Conservation (phyloP, 2,797 vertebrate genomes). For the Micromesistius poutassou region DNA sequence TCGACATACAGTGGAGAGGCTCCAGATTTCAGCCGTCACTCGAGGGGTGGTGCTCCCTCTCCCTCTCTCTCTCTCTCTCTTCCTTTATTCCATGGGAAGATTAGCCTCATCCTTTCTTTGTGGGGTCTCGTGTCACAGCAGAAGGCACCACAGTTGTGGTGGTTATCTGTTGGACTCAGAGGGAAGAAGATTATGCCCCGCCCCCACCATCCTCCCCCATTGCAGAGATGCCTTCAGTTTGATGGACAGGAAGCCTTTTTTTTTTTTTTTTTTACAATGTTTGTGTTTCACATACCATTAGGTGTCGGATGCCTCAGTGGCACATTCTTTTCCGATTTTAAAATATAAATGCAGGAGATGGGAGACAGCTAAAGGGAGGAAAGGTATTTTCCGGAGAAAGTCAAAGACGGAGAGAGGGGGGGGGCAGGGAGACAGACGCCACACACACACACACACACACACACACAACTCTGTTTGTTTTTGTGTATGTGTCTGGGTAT, state of each 20-base stretch:
- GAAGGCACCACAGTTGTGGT: neutral
- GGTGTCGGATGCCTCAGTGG: no score
- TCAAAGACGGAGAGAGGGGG: neutral
- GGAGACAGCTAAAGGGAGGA: no score
- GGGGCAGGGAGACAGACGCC: neutral
- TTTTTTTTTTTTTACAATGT: neutral
- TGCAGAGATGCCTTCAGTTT: neutral
- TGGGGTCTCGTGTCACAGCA: neutral
- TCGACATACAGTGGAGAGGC: neutral
- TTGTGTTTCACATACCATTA: neutral
- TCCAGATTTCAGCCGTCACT: neutral
- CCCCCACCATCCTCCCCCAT: neutral
- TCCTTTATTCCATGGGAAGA: neutral
- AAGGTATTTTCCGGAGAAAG: neutral
- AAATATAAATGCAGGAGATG: no score
- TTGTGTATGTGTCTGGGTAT: neutral
- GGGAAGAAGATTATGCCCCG: neutral
- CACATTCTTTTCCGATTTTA: no score
- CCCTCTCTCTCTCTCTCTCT: neutral
- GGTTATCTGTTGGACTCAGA: neutral
- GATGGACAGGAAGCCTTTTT: neutral
- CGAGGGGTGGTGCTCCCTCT: no score
- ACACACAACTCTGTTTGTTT: constrained; percentile 6
- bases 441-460: neutral
- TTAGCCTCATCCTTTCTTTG: constrained; percentile 3